Evolutionary conservation across 2,888 invertebrate genomes (phyloP), one percentile per base, ranked within the genome.

Genomic region (Limnephilus rhombicus): DNA sequence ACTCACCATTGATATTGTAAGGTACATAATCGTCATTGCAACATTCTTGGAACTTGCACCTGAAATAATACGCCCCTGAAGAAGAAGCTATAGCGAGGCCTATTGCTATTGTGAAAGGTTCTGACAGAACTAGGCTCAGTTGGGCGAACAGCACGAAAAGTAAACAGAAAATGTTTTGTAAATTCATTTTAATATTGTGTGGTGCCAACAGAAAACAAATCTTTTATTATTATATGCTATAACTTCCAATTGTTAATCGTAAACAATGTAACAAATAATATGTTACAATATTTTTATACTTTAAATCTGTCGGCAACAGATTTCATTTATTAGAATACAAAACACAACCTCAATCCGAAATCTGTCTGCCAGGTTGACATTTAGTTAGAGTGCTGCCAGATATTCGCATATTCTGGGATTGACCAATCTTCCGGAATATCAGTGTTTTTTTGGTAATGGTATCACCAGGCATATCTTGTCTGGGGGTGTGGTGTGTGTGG

Each of bases 41-140:
- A 94, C 97, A 97, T 95, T 97, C 97, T 31, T 94, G 94, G 34
- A 95, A 95, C 68, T 94, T 95, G 94, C 97, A 97, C 93, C 37
- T 37, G 83, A 45, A 31, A 18, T 24, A 83, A 89, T 91, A 91
- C 41, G 89, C 80, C 24, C 89, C 89, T 15, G 68, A 68, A 68
- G 68, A 68, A n/a, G 68, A 68, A 24, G 89, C 89, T 31, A 53
- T 18, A 24, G 37, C 89, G 12, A 83, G 86, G 13, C 86, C 37
- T 81, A 53, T n/a, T 53, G 82, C 83, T 4, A 89, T 34, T 13
- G 89, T 87, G n/a, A 91, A 13, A 37, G n/a, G 45, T 29, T 86
- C 86, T 45, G 86, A 45, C 29, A 49, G 45, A n/a, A 86, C 86
- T 45, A 9, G 29, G 45, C n/a, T n/a, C 3, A 45, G 15, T 29